Base-by-base conservation (phyloP, 2,113 vertebrate genomes). In the Clarias gariepinus region DNA sequence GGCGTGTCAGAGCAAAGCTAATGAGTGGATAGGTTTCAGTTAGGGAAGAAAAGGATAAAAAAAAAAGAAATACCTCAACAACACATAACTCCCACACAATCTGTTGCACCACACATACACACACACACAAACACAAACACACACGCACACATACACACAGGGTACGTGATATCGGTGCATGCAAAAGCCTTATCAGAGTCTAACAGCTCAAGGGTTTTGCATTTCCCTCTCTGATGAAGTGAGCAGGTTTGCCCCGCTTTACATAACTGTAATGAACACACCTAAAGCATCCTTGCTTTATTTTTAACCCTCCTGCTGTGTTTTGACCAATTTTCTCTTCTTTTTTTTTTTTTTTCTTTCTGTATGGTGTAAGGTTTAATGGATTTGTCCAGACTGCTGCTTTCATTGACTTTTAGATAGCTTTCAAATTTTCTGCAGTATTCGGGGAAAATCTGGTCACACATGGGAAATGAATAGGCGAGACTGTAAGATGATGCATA, bases 111-210 rank as follows among this genome's bases (percentile, higher is more conserved):
- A n/a, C 52, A 79, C 61, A 21, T 69, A 33, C 10, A 58, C 82
- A 77, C 6, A 47, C 47, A 47, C 47, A 47, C 2, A 41, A 53
- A 21, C 82, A 33, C 6, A 58, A 77, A 77, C 80, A 63, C 71
- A 76, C 36, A 78, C 79, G 69, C 52, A 68, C 9, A 81, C 28
- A 63, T 28, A 68, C 41, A 71, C 36, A 88, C 80, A 81, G 66
- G 66, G 55, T 71, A 61, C 76, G 61, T 23, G 71, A 73, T 88
- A 86, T 82, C 78, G 33, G 80, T 63, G 25, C 73, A 57, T 83
- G 52, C 53, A 81, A 66, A 71, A 83, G 77, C 78, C 90, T 93
- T 95, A 94, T 94, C 93, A 91, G 89, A 84, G 86, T 61, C 87
- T 89, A 85, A 57, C 89, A 90, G 88, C 89, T 92, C 89, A 84